phyloP scores from a whole-genome alignment of 2,888 invertebrate species.

The Micoletzkya japonica region DNA sequence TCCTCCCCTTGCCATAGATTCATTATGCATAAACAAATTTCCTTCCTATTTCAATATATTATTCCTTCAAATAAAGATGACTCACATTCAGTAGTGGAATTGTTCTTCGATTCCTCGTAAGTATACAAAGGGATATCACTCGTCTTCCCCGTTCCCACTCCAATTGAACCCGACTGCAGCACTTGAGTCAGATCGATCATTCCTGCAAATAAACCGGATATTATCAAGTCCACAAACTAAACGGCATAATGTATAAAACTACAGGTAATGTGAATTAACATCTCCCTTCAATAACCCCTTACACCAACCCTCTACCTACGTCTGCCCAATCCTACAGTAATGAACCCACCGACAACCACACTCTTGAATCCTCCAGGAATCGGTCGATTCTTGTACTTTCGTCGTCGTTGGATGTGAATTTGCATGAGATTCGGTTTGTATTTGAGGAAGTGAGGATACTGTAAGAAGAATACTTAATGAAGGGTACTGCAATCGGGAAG shows the following conservation, averaged over 20 bases:
- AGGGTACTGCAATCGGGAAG: no score
- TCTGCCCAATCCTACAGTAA: background rate
- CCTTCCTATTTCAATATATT: background rate
- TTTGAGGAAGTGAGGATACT: slow-evolving; percentile 97
- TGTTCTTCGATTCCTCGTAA: background rate
- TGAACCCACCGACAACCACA: slow-evolving; percentile 79
- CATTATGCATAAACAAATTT: background rate
- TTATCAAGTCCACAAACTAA: background rate
- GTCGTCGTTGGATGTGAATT: slow-evolving; percentile 90
- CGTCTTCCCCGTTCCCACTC: background rate
- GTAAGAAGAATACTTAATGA: slow-evolving; percentile 50
- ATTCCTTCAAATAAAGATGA: background rate
- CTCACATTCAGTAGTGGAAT: background rate
- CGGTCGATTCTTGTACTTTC: slow-evolving; percentile 96
- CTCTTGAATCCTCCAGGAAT: slow-evolving; percentile 94
- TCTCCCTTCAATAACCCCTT: no score
- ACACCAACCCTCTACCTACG: no score
- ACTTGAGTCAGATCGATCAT: slow-evolving; percentile 20
- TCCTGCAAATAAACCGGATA: background rate
- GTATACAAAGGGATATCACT: slow-evolving; percentile 13
- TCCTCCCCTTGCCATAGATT: background rate
- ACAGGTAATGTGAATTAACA: background rate
- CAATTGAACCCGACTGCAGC: slow-evolving; percentile 17
- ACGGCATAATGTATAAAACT: background rate
- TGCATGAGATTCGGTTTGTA: slow-evolving; percentile 93